phyloP scores from a whole-genome alignment of 2,797 vertebrate genomes.

The Enteromius afrohamiltoni region DNA sequence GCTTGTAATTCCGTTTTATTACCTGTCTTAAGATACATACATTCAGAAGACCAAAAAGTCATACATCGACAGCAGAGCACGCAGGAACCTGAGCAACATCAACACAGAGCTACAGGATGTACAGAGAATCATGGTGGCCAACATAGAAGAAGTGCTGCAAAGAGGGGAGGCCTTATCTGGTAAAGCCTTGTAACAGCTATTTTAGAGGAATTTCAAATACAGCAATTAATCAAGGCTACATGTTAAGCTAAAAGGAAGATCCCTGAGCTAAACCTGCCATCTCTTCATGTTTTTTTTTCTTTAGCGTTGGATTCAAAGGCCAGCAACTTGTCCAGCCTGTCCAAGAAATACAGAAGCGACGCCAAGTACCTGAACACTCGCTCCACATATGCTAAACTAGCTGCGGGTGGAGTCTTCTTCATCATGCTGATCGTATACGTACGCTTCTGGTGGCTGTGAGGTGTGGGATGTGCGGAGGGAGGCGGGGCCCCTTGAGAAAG shows the following conservation, averaged over 20 bases:
- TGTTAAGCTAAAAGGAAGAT: too few relatives aligned
- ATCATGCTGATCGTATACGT: conserved; percentile 98
- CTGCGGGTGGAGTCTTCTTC: conserved; percentile 93
- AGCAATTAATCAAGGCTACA: not conserved
- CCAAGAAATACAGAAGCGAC: conserved; percentile 97
- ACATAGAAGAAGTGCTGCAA: conserved; percentile 96
- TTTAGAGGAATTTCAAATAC: not conserved
- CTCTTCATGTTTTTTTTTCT: not conserved
- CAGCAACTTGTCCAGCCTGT: conserved; percentile 94
- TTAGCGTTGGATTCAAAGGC: conserved; percentile 96
- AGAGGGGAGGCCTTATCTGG: conserved; percentile 96
- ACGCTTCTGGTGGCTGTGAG: conserved; percentile 99
- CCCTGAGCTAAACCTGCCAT: too few relatives aligned
- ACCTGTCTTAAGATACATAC: conserved; percentile 87
- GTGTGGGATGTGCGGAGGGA: conserved; percentile 3
- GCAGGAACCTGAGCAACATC: conserved; percentile 95
- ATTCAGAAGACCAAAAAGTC: conserved; percentile 99
- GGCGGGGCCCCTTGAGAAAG: not conserved
- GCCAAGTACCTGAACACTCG: conserved; percentile 99
- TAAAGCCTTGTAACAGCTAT: conserved; percentile 62
- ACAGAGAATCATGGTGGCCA: conserved; percentile 99
- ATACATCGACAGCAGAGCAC: conserved; percentile 95
- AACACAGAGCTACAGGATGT: conserved; percentile 98
- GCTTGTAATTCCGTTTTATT: not conserved
- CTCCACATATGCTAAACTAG: conserved; percentile 97